These are phyloP conservation scores for Drosophila suzukii DNA, from an alignment of 1,140 invertebrate genomes.

Conservation along the genomic window DNA sequence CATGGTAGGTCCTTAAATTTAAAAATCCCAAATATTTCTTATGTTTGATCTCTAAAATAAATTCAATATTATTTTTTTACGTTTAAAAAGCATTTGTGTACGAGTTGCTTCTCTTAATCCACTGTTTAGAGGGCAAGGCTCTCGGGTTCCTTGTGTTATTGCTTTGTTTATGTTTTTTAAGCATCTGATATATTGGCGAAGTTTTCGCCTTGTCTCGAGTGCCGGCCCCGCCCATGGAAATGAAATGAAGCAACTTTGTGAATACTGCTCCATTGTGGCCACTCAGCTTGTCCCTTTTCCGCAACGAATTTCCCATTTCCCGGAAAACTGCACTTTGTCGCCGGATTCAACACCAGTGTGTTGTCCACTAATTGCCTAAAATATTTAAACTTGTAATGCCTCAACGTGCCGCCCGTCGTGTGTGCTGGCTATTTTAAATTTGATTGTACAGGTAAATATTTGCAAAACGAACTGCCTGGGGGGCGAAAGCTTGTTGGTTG, in stretches of 20 bases:
- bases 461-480: conserved; percentile 20
- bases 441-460: conserved; percentile 79
- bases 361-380: conserved; percentile 76
- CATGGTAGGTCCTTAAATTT: no score
- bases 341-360: conserved; percentile 14
- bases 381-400: conserved; percentile 77
- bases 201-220: conserved; percentile 52
- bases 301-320: background rate
- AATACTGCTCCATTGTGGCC: conserved; percentile 38
- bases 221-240: conserved; percentile 7
- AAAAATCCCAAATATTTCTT: no score
- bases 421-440: conserved; percentile 69
- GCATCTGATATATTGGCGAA: conserved; percentile 79
- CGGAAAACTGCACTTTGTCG: conserved; percentile 5
- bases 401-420: conserved; percentile 21
- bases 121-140: conserved; percentile 17
- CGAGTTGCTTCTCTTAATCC: background rate
- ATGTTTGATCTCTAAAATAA: no score
- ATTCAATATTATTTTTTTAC: no score
- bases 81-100: background rate
- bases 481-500: conserved; percentile 50
- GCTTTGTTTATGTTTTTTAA: conserved; percentile 75
- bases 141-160: conserved; percentile 40
- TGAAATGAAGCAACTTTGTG: conserved; percentile 71
- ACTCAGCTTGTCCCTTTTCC: background rate